Base-by-base conservation (phyloP, 2,113 vertebrate species). In the Dipodomys ordii region DNA sequence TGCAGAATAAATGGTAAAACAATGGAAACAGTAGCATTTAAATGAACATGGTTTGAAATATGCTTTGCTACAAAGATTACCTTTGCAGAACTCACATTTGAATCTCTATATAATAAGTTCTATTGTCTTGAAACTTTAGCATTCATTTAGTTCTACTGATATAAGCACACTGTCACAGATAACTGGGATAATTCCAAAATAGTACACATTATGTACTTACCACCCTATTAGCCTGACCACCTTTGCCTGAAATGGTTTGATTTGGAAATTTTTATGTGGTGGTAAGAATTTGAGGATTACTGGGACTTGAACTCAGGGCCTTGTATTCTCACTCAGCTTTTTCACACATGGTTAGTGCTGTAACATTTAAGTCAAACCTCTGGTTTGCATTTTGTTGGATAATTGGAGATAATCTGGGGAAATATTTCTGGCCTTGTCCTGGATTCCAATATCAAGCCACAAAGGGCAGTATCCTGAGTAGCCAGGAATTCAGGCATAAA, bases 211-310 rank as follows among this genome's bases (percentile, higher is more conserved):
- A 13, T 2, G 53, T 57, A 57, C 53, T 57, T 57, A 4, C 16
- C 53, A 19, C 53, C 16, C 15, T 57, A 57, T 57, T 18, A 15
- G 15, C 15, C 28, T 68, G 67, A 68, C 10, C 67, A 30, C 28
- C 30, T 28, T 68, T 30, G 8, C 65, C 25, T 67, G 15, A 57
- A 57, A 13, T 16, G 3, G 53, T 2, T 57, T 57, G 39, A 60
- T 11, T 91, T 84, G 6, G 62, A 69, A 90, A 83, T 71, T 82
- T 57, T n/a, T 91, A 79, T 76, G 87, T 93, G 35, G 13, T 65
- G 3, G 83, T 92, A 7, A 72, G n/a, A 60, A 4, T 89, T 82
- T 83, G 22, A 11, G 53, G 53, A 16, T 57, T 90, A 22, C 13
- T 57, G 53, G 16, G 53, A 57, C 53, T 57, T 57, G 53, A 57